Evolutionary conservation across 2,113 vertebrate species (phyloP).

Genomic region (Callaeas wilsoni): DNA sequence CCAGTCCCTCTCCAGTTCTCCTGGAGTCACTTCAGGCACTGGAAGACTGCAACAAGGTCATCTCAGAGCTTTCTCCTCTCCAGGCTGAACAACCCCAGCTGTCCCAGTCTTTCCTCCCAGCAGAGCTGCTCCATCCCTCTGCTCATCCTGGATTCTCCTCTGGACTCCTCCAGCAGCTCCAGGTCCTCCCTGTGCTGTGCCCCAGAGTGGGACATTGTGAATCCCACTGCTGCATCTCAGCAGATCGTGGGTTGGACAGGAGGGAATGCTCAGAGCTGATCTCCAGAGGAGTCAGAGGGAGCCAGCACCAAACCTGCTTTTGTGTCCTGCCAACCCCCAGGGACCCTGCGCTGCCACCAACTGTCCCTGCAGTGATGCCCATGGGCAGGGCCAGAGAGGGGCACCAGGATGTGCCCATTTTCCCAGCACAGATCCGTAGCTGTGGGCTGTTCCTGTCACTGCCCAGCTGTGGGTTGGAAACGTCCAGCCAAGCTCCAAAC

Average conservation of each 20-base stretch:
- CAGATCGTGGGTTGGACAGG: accelerated
- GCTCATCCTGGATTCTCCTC: background rate
- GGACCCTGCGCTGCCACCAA: accelerated
- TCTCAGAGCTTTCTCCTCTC: background rate
- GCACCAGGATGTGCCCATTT: background rate
- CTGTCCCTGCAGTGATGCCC: background rate
- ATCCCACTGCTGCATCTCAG: too few species aligned
- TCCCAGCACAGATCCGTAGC: accelerated
- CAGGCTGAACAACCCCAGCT: background rate
- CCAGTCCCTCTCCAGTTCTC: background rate
- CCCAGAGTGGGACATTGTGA: background rate
- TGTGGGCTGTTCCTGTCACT: accelerated
- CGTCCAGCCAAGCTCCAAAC: background rate
- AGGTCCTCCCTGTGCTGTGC: background rate
- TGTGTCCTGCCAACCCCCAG: background rate
- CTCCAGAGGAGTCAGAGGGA: background rate
- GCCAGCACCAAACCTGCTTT: background rate
- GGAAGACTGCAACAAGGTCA: accelerated
- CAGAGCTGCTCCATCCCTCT: background rate
- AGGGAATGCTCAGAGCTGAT: background rate
- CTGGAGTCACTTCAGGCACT: background rate
- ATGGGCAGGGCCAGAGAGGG: background rate
- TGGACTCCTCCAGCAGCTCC: background rate
- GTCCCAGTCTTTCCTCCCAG: background rate
- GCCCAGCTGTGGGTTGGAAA: background rate